Conservation (phyloP, 2,113 vertebrate species). For the Oreochromis spilurus region DNA sequence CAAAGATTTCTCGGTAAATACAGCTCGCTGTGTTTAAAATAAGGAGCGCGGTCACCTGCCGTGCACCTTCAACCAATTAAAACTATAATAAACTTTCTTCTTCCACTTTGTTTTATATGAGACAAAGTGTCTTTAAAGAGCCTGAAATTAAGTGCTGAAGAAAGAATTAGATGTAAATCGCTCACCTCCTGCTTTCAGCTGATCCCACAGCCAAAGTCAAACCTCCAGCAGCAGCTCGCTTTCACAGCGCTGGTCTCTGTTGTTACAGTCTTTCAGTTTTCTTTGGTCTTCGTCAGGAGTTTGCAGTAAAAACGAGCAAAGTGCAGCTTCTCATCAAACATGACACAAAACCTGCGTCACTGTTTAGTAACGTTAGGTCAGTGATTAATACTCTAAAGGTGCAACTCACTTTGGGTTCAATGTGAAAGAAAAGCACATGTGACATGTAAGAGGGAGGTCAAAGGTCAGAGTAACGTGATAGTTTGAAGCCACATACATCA, state of each 20-base stretch:
- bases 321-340: not conserved
- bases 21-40: not conserved
- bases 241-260: not conserved
- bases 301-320: not conserved
- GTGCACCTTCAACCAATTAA: slow-evolving; percentile 1
- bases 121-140: not conserved
- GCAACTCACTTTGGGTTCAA: not conserved
- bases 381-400: not conserved
- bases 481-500: not conserved
- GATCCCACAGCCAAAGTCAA: not conserved
- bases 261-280: fast-evolving
- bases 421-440: not conserved
- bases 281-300: not conserved
- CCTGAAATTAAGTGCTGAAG: not conserved
- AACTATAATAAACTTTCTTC: not conserved
- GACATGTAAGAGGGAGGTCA: not conserved
- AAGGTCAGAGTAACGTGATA: not conserved
- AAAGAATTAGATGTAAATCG: not conserved
- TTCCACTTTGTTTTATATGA: not conserved
- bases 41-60: not conserved
- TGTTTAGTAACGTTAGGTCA: not conserved
- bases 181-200: not conserved
- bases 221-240: not conserved
- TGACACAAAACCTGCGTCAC: not conserved
- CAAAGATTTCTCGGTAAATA: not conserved